Evolutionary conservation across 2,113 vertebrate species (phyloP), one percentile per base, ranked within the genome.

Genomic region (Columba livia): DNA sequence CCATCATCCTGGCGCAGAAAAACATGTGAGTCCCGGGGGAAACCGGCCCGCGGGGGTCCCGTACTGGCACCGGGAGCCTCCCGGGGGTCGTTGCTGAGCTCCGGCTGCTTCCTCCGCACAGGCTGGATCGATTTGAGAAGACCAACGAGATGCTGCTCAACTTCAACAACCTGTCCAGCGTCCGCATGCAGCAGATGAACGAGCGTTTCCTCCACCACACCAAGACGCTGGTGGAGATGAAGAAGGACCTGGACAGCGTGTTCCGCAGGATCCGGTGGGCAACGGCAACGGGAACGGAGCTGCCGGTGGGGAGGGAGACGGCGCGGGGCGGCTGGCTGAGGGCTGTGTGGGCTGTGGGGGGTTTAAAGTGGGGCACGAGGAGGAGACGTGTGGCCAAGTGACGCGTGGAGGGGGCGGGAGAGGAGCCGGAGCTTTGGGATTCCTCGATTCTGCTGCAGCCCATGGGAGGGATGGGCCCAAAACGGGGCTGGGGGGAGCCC

Each of bases 81-180:
- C 53, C 8, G 9, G 72, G 44, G 72, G 29, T 15, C 13, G 5
- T n/a, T 50, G 6, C 21, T 2, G 12, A 95, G 66, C 53, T 64
- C 66, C 4, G 0, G 2, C 3, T 44, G 60, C 47, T 34, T 32
- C 79, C 65, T 16, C 56, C 2, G 2, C 5, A 4, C 81, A 99
- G 99, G 99, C 87, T 99, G 51, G 99, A 99, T 91, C 99, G 99
- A 6, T 99, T 99, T 34, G 99, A 99, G 97, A 99, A 99, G 96
- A 99, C 99, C 65, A 99, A 99, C 0, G 99, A 99, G 97, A 99
- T 99, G 99, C 98, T 99, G 44, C 98, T 99, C 81, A 99, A 99
- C 94, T 99, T 99, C 89, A 99, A 99, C 73, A 99, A 98, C 60
- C 98, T 99, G 80, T 99, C 99, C 4, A 99, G 97, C 0, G 97